These are phyloP conservation scores for Phalacrocorax carbo DNA, from an alignment of 2,113 vertebrate species.

Conservation along the genomic window DNA sequence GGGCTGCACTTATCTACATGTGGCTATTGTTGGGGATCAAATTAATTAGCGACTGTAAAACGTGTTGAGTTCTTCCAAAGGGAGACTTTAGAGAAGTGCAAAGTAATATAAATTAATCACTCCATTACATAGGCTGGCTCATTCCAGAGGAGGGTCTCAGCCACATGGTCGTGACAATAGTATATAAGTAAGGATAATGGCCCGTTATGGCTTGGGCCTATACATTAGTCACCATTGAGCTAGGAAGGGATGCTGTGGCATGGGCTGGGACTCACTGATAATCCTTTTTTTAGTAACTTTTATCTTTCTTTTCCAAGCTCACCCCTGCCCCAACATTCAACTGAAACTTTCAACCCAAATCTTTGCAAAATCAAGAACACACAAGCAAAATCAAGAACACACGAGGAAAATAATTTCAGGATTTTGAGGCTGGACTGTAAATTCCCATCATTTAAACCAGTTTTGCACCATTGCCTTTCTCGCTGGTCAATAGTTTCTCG, in stretches of 20 bases:
- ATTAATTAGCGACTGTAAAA: slow-evolving; percentile 39
- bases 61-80: slow-evolving; percentile 9
- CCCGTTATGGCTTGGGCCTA: background rate
- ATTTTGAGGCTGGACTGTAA: background rate
- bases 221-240: background rate
- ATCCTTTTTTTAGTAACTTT: background rate
- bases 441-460: background rate
- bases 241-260: background rate
- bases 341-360: background rate
- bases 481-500: background rate
- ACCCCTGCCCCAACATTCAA: background rate
- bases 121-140: background rate
- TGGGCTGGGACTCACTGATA: background rate
- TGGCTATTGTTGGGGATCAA: background rate
- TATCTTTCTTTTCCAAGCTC: background rate
- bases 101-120: slow-evolving; percentile 57
- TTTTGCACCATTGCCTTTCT: slow-evolving; percentile 1
- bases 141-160: slow-evolving; percentile 29
- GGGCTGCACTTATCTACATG: background rate
- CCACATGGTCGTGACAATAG: background rate
- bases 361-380: background rate
- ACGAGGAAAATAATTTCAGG: background rate
- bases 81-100: slow-evolving; percentile 43
- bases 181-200: slow-evolving; percentile 36
- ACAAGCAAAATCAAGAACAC: background rate